phyloP scores from a whole-genome alignment of 2,797 vertebrate genomes.

The Pseudopleuronectes americanus region DNA sequence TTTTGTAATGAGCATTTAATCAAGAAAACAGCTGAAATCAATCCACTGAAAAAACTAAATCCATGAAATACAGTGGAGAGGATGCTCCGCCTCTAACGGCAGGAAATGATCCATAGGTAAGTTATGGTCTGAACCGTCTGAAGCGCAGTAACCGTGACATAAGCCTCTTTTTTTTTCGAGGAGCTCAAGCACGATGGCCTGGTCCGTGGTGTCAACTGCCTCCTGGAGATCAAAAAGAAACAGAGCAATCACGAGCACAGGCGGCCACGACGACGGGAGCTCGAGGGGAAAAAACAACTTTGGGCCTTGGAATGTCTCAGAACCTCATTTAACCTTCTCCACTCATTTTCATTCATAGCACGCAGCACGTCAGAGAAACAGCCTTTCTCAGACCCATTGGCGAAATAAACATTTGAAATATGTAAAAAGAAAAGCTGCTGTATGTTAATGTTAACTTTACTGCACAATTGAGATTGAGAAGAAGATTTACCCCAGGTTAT shows the following conservation, averaged over 20 bases:
- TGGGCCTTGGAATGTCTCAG: conserved; percentile 1
- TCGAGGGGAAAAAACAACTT: conserved; percentile 16
- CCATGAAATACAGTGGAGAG: conserved; percentile 17
- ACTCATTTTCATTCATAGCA: conserved; percentile 42
- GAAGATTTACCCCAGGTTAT: conserved; percentile 30
- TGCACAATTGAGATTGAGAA: conserved; percentile 27
- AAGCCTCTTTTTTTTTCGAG: conserved; percentile 52
- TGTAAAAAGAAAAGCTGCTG: conserved; percentile 13
- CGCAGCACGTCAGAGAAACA: conserved; percentile 19
- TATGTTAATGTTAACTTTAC: conserved; percentile 10
- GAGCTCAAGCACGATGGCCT: conserved; percentile 62
- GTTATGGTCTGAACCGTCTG: conserved; percentile 43
- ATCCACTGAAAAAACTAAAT: conserved; percentile 30
- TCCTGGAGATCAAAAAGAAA: conserved; percentile 61
- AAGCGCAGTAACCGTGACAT: conserved; percentile 59
- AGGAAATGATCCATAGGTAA: conserved; percentile 41
- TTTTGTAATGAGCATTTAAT: conserved; percentile 30
- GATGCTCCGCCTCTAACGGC: conserved; percentile 18
- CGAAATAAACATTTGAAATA: conserved; percentile 13
- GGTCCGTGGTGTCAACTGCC: conserved; percentile 49
- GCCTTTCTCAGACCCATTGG: not conserved
- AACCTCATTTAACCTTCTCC: conserved; percentile 33
- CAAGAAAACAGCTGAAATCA: conserved; percentile 4
- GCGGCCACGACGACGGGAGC: conserved; percentile 35
- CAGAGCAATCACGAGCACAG: conserved; percentile 47